Base-by-base conservation (phyloP, 2,888 invertebrate species). In the Rhamphomyia laevipes region DNA sequence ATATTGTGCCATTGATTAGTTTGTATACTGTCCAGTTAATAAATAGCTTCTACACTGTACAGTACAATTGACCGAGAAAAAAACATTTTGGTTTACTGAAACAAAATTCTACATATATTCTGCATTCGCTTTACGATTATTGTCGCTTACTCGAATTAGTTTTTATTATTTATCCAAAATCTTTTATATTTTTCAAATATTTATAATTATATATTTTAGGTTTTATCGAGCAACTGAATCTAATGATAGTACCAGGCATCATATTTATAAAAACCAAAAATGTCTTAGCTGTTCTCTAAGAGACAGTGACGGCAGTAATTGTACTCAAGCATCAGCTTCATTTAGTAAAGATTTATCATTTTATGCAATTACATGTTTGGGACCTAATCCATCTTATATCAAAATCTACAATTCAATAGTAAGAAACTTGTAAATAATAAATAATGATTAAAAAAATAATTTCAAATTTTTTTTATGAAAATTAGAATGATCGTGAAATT, bases 281-380 rank as follows among this genome's bases (percentile, higher is more conserved):
- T 92, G 91, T 66, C 62, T 90, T 30, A 84, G 88, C 16, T 92
- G 92, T 64, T 59, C 65, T 12, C 61, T 80, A 12, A 56, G 53
- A 38, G 74, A 81, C 59, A 77, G 76, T 0, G 77, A 77, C 48
- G 80, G 77, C 18, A 73, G 66, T 0, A 52, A 56, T 0, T 88
- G 77, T 69, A 74, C 72, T 51, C 79, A 64, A 66, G 83, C 78
- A 13, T 59, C 68, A 0, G 77, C 77, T 0, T 71, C 73, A 0
- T 78, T 81, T 43, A 81, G 84, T 54, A 73, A 72, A 21, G 76
- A 77, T 43, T 74, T 76, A 27, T 75, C 80, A 1, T 81, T 82
- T 65, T 82, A 80, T 56, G 76, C 81, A 3, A 69, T 86, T 6
- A 69, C 74, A 1, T 94, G 93, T 63, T 63, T 68, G 17, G 89